These are phyloP conservation scores for Phrynocephalus forsythii DNA, from an alignment of 2,797 vertebrate genomes.

Conservation along the genomic window DNA sequence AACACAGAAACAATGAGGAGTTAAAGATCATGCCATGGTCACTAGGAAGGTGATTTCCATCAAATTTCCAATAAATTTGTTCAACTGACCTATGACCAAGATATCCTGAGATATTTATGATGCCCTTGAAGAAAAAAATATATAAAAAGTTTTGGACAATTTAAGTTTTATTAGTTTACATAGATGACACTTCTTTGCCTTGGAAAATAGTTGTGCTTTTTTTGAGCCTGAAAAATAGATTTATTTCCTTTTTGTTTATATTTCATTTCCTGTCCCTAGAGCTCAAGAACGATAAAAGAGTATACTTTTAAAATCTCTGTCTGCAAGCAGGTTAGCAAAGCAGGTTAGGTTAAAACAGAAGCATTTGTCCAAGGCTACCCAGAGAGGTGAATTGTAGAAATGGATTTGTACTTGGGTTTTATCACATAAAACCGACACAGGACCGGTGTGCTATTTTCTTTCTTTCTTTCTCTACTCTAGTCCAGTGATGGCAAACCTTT, in stretches of 20 bases:
- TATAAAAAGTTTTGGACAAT: background rate
- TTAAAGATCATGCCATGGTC: conserved; percentile 22
- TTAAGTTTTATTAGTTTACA: conserved; percentile 22
- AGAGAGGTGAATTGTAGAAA: background rate
- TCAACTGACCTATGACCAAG: conserved; percentile 23
- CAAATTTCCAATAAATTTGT: conserved; percentile 23
- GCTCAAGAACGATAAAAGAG: background rate
- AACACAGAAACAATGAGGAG: conserved; percentile 13
- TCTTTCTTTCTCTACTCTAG: background rate
- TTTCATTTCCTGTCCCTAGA: background rate
- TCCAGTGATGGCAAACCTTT: no score
- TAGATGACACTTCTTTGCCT: background rate
- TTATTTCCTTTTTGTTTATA: background rate
- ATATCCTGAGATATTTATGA: conserved; percentile 35
- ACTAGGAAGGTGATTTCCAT: conserved; percentile 21
- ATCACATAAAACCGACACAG: background rate
- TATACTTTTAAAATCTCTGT: background rate
- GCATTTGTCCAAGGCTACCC: background rate
- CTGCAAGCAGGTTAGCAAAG: background rate
- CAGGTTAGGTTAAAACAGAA: background rate
- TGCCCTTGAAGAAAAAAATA: conserved; percentile 11
- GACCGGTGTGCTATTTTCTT: background rate
- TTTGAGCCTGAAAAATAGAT: background rate
- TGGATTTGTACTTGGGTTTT: background rate
- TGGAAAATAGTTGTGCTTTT: background rate